These are phyloP conservation scores for Trachymyrmex cornetzi DNA, from an alignment of 1,140 invertebrate genomes.

Conservation along the genomic window DNA sequence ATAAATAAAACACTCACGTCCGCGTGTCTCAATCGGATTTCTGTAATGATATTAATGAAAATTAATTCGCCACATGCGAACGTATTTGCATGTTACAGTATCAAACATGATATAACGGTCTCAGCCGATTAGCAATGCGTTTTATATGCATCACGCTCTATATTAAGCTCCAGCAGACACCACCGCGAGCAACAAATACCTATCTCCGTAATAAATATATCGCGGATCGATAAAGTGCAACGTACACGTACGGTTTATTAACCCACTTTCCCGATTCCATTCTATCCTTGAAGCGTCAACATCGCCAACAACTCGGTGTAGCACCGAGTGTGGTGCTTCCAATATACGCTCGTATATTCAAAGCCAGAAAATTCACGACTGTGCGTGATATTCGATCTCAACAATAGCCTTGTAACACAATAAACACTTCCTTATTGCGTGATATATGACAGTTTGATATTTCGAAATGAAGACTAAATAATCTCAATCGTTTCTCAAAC, in stretches of 20 bases:
- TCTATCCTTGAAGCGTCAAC: constrained; percentile 52
- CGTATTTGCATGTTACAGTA: neutral
- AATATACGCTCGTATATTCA: constrained; percentile 16
- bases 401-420: neutral
- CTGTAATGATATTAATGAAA: constrained; percentile 23
- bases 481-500: neutral
- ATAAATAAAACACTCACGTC: constrained; percentile 15
- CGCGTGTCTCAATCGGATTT: constrained; percentile 1
- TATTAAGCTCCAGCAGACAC: constrained; percentile 25
- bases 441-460: neutral
- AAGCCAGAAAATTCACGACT: neutral
- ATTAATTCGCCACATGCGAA: constrained; percentile 22
- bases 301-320: constrained; percentile 11
- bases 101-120: neutral
- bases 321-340: neutral
- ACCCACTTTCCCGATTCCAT: constrained; percentile 58
- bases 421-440: constrained; percentile 1
- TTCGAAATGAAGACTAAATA: neutral
- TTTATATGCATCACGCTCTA: constrained; percentile 40
- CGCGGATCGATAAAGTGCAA: constrained; percentile 62
- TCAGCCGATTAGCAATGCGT: constrained; percentile 18
- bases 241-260: constrained; percentile 62
- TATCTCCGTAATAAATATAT: constrained; percentile 59
- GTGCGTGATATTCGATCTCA: neutral
- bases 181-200: constrained; percentile 47